A percentile compares a stretch with the other conserved stretches of the same genome.
These are phyloP conservation scores for Gephyroberyx darwinii DNA, from an alignment of 2,797 vertebrate species.

Conservation along the genomic window DNA sequence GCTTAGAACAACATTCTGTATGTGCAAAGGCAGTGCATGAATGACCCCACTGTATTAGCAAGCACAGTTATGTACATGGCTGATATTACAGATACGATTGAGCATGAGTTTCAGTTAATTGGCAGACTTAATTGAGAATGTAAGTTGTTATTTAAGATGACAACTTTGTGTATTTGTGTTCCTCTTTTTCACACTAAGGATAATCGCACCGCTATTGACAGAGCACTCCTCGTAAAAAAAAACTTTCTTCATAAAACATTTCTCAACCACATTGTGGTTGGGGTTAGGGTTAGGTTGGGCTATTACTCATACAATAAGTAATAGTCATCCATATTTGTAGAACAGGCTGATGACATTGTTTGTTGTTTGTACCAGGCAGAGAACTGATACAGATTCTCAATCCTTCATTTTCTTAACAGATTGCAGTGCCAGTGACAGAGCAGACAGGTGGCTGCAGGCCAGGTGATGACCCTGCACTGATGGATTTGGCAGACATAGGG, in stretches of 20 bases:
- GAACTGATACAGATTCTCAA: constrained; percentile 53
- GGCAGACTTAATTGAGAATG: constrained; percentile 42
- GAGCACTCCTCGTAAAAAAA: constrained; percentile 39
- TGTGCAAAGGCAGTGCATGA: constrained; percentile 18
- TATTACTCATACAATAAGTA: constrained; percentile 29
- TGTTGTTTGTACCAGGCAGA: constrained; percentile 43
- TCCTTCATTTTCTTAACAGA: constrained; percentile 72
- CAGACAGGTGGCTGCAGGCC: constrained; percentile 71
- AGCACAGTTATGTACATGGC: constrained; percentile 45
- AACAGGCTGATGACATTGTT: constrained; percentile 55
- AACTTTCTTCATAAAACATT: constrained; percentile 26
- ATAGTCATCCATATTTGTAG: constrained; percentile 58
- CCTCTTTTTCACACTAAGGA: constrained; percentile 22
- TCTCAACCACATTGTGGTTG: not conserved
- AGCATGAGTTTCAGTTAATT: constrained; percentile 52
- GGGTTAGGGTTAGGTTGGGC: too few relatives aligned
- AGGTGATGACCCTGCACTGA: constrained; percentile 75
- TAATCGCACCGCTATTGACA: constrained; percentile 45
- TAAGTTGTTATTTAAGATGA: constrained; percentile 50
- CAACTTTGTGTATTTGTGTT: constrained; percentile 44
- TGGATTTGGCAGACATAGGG: constrained; percentile 72
- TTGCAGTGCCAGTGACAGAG: constrained; percentile 61
- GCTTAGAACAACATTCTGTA: constrained; percentile 5
- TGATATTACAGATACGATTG: constrained; percentile 59
- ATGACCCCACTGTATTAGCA: constrained; percentile 37